phyloP scores from a whole-genome alignment of 2,113 vertebrate species.

The Cyrtonyx montezumae region DNA sequence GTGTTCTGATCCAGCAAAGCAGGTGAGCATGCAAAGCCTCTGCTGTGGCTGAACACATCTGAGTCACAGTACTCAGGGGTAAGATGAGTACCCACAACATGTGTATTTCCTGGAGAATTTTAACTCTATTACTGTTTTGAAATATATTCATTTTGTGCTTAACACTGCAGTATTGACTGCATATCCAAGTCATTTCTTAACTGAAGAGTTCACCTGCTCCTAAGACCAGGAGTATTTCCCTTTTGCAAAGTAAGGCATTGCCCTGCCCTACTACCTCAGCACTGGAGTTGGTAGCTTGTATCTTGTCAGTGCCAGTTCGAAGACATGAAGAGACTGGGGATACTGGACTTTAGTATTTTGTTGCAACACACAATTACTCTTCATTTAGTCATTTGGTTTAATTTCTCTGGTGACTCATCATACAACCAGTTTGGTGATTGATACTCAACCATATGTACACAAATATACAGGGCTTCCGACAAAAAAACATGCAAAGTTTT shows the following conservation, averaged over 20 bases:
- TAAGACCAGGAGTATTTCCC: neutral
- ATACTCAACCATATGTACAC: neutral
- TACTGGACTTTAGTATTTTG: neutral
- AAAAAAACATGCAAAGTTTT: neutral
- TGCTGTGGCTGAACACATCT: neutral
- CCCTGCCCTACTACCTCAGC: neutral
- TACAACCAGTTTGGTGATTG: neutral
- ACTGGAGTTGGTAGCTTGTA: rapidly evolving
- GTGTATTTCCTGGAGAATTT: neutral
- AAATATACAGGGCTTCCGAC: neutral
- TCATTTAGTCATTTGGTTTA: constrained; percentile 23
- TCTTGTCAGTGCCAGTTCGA: neutral
- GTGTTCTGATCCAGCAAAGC: neutral
- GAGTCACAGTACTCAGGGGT: neutral
- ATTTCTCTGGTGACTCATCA: neutral
- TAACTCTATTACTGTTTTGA: neutral
- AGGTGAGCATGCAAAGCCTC: neutral
- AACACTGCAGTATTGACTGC: neutral
- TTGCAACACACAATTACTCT: neutral
- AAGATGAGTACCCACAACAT: neutral
- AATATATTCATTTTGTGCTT: neutral
- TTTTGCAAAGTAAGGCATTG: neutral
- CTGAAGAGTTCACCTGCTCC: neutral
- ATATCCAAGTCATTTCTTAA: neutral
- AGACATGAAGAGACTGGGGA: neutral